Evolutionary conservation across 2,888 invertebrate genomes (phyloP).

Genomic region (Eupsilia transversa): DNA sequence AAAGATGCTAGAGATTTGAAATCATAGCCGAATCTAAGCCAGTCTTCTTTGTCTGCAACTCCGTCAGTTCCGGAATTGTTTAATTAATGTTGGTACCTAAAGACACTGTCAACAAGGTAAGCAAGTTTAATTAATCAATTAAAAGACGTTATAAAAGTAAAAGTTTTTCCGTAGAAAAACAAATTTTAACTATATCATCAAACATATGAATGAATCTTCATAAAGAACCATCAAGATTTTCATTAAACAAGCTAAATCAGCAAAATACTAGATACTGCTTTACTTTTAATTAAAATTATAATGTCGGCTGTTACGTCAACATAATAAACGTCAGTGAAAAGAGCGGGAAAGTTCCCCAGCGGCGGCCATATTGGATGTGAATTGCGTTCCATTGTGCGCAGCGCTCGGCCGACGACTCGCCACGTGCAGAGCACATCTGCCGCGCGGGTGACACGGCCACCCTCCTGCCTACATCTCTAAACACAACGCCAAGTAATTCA

Average conservation of each 20-base stretch:
- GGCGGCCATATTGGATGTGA: conserved; percentile 83
- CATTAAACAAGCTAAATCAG: conserved; percentile 30
- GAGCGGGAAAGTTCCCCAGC: conserved; percentile 86
- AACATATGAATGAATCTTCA: conserved; percentile 1
- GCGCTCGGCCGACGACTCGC: conserved; percentile 74
- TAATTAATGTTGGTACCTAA: background rate
- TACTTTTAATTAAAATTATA: conserved; percentile 65
- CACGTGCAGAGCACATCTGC: conserved; percentile 86
- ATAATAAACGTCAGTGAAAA: conserved; percentile 76
- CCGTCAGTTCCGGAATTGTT: background rate
- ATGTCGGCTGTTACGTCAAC: conserved; percentile 67
- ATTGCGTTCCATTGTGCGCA: conserved; percentile 86
- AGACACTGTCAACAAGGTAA: background rate
- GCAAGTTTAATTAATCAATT: background rate
- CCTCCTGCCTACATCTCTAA: conserved; percentile 74
- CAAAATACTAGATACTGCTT: conserved; percentile 39
- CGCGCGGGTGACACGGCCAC: conserved; percentile 75
- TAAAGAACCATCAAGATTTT: conserved; percentile 22
- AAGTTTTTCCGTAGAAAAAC: background rate
- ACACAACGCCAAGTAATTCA: conserved; percentile 52
- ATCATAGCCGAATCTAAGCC: background rate
- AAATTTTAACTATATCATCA: conserved; percentile 1
- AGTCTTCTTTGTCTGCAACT: conserved; percentile 1
- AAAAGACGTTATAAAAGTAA: background rate
- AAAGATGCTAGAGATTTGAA: background rate